These are phyloP conservation scores for Denticeps clupeoides DNA, from an alignment of 2,797 vertebrate genomes.

Conservation along the genomic window DNA sequence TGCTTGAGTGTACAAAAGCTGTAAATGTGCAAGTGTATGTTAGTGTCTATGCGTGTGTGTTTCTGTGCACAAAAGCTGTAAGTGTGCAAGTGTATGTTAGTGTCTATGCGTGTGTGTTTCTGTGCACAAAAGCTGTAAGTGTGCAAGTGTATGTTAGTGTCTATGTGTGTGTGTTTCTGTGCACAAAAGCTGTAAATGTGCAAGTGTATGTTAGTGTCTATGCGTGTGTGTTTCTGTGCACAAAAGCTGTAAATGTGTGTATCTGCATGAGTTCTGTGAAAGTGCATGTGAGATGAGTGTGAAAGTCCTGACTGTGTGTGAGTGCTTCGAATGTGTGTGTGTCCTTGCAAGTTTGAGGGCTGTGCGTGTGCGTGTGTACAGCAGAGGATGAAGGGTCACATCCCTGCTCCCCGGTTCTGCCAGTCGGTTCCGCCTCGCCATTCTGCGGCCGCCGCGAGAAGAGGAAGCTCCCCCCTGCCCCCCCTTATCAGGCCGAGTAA, in stretches of 20 bases:
- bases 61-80: background rate
- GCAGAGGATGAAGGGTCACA: too few relatives aligned
- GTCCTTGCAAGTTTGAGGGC: too few relatives aligned
- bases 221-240: too few relatives aligned
- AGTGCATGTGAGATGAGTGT: background rate
- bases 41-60: slow-evolving; percentile 3
- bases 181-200: background rate
- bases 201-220: background rate
- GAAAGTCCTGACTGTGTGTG: too few relatives aligned
- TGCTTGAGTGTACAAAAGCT: background rate
- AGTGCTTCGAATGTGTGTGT: too few relatives aligned
- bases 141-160: background rate
- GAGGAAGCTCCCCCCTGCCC: too few relatives aligned
- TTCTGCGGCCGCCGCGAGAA: too few relatives aligned
- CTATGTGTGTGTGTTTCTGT: slow-evolving; percentile 5
- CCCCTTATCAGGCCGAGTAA: too few relatives aligned
- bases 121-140: background rate
- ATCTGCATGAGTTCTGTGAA: background rate
- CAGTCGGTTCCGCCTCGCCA: too few relatives aligned
- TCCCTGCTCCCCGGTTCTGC: too few relatives aligned
- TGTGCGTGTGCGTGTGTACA: too few relatives aligned
- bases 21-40: background rate
- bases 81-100: background rate
- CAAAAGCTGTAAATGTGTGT: background rate
- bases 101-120: too few relatives aligned